These are phyloP conservation scores for Phalangium opilio DNA, from an alignment of 2,888 invertebrate genomes.

Conservation along the genomic window DNA sequence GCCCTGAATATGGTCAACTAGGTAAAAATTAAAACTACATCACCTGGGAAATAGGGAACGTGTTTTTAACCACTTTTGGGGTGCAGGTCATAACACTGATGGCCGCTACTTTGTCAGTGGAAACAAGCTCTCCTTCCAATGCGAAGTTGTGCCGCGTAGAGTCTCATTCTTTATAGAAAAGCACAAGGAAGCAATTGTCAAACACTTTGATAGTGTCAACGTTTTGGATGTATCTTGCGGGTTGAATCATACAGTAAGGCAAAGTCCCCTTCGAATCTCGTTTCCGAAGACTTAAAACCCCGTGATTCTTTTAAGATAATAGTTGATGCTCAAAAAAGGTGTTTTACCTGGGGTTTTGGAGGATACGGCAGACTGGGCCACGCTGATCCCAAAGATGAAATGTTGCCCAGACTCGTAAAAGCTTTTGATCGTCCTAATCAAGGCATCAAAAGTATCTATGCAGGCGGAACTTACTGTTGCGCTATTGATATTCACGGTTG, in stretches of 20 bases:
- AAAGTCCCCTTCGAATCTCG: too few relatives aligned
- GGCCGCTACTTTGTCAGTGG: slow-evolving; percentile 85
- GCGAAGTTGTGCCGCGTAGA: slow-evolving; percentile 67
- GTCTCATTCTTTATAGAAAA: slow-evolving; percentile 75
- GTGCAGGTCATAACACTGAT: slow-evolving; percentile 72
- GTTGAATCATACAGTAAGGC: slow-evolving; percentile 68
- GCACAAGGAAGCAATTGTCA: slow-evolving; percentile 61
- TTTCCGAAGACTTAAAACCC: too few relatives aligned
- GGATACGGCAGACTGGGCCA: slow-evolving; percentile 87
- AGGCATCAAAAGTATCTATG: slow-evolving; percentile 57
- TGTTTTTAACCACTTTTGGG: slow-evolving; percentile 5
- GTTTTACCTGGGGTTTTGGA: slow-evolving; percentile 90
- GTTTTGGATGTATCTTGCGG: slow-evolving; percentile 83
- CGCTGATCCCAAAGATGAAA: slow-evolving; percentile 80
- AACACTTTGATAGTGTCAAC: slow-evolving; percentile 60
- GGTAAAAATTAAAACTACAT: slow-evolving; percentile 30
- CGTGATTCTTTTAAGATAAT: slow-evolving; percentile 25
- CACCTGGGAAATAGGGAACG: neutral
- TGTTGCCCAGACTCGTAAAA: slow-evolving; percentile 67
- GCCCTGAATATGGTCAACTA: slow-evolving; percentile 81
- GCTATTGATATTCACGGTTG: too few relatives aligned
- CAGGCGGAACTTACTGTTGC: slow-evolving; percentile 65
- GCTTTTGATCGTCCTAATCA: slow-evolving; percentile 71
- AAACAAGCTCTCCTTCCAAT: slow-evolving; percentile 71
- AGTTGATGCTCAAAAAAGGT: slow-evolving; percentile 71